Evolutionary conservation across 2,113 vertebrate genomes (phyloP).

Genomic region (Limnothrissa miodon): DNA sequence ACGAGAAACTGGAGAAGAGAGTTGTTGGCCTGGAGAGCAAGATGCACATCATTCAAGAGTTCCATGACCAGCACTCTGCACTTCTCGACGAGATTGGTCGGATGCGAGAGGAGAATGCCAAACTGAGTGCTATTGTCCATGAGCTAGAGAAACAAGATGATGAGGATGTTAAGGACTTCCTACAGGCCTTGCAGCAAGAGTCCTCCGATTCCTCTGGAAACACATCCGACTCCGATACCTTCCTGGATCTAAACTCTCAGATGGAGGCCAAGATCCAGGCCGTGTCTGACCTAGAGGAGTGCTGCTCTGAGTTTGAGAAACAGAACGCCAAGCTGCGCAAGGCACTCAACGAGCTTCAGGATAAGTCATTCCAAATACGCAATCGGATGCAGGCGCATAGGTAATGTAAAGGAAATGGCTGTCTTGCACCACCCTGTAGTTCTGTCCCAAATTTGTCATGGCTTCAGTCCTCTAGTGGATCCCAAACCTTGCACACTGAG

Average conservation of each 20-base stretch:
- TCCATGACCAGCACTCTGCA: slow-evolving; percentile 33
- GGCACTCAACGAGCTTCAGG: slow-evolving; percentile 68
- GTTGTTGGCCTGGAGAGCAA: slow-evolving; percentile 55
- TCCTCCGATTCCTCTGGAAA: background rate
- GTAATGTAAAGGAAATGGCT: slow-evolving; percentile 71
- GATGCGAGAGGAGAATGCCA: slow-evolving; percentile 53
- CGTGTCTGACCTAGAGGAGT: slow-evolving; percentile 46
- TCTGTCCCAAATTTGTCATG: background rate
- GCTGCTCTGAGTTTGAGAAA: slow-evolving; percentile 50
- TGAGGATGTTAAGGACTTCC: background rate
- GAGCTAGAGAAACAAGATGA: slow-evolving; percentile 48
- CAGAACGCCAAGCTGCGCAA: slow-evolving; percentile 63
- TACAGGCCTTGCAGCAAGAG: slow-evolving; percentile 18
- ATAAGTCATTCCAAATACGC: slow-evolving; percentile 71
- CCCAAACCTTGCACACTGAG: background rate
- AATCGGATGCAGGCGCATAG: slow-evolving; percentile 78
- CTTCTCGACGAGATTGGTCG: slow-evolving; percentile 48
- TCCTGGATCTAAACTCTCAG: slow-evolving; percentile 49
- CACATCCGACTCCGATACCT: slow-evolving; percentile 37
- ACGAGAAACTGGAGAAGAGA: slow-evolving; percentile 48
- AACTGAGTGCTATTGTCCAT: slow-evolving; percentile 41
- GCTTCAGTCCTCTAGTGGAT: background rate
- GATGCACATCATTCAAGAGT: slow-evolving; percentile 35
- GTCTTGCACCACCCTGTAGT: background rate
- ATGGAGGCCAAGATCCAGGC: slow-evolving; percentile 49